Conservation (phyloP, 2,113 vertebrate genomes). For the Gobius niger region DNA sequence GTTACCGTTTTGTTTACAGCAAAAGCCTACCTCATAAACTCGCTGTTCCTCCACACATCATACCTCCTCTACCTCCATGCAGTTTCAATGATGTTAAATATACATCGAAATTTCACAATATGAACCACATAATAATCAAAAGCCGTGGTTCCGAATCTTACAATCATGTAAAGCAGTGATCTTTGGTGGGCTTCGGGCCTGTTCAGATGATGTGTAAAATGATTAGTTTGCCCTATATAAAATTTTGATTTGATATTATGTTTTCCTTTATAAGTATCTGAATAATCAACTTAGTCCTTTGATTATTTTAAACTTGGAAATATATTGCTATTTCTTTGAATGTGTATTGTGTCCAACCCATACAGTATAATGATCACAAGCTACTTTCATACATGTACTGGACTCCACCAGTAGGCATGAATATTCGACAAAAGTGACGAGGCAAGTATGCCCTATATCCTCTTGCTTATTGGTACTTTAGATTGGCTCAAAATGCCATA, state of each 20-base stretch:
- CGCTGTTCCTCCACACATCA: constrained; percentile 73
- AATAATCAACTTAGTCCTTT: neutral
- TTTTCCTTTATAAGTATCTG: neutral
- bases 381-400: neutral
- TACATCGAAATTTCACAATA: constrained; percentile 35
- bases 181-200: constrained; percentile 17
- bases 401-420: neutral
- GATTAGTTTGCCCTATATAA: constrained; percentile 14
- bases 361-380: neutral
- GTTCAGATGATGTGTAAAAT: neutral
- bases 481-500: too few relatives aligned
- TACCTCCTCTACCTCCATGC: constrained; percentile 57
- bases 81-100: constrained; percentile 25
- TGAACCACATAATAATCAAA: constrained; percentile 44
- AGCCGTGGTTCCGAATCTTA: constrained; percentile 46
- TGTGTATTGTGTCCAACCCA: constrained; percentile 3
- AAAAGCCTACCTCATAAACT: constrained; percentile 97
- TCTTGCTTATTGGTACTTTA: too few relatives aligned
- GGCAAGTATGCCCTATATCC: too few relatives aligned
- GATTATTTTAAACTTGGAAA: neutral
- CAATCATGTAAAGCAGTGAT: constrained; percentile 38
- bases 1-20: constrained; percentile 89
- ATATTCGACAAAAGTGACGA: too few relatives aligned
- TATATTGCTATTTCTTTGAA: neutral
- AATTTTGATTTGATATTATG: constrained; percentile 5